Percentiles rank a stretch among this genome's conserved stretches.
These are phyloP conservation scores for Daubentonia madagascariensis DNA, from an alignment of 2,113 vertebrate genomes.

Conservation along the genomic window DNA sequence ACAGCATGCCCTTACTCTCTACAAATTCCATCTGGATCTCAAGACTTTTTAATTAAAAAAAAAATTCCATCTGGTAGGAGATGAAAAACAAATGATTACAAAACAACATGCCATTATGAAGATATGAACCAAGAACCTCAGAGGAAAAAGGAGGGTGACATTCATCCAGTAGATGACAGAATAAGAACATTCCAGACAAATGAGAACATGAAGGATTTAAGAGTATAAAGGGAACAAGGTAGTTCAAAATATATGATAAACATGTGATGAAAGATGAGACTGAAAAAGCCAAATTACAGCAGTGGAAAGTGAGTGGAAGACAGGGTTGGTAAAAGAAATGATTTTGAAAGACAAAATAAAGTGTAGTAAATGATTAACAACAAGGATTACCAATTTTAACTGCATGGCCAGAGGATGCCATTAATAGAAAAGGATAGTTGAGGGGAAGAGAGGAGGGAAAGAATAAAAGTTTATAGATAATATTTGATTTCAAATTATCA, in stretches of 20 bases:
- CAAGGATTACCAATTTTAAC: neutral
- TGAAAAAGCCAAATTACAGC: neutral
- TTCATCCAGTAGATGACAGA: neutral
- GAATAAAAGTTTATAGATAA: neutral
- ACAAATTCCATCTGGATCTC: no score
- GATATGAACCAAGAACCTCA: neutral
- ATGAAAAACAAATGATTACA: neutral
- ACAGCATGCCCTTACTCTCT: neutral
- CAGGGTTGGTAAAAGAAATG: neutral
- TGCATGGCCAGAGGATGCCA: neutral
- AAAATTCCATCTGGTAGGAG: neutral
- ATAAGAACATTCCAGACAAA: neutral
- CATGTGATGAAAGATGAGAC: neutral
- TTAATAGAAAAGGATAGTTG: neutral
- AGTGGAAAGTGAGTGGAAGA: neutral
- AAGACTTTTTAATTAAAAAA: no score
- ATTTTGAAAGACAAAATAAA: neutral
- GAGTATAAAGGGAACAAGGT: neutral
- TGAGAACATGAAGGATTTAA: neutral
- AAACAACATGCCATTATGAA: neutral
- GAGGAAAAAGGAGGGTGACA: neutral
- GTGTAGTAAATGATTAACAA: neutral
- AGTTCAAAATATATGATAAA: neutral
- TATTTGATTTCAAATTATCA: neutral
- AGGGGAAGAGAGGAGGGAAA: neutral